Conservation (phyloP, 2,888 invertebrate genomes). For the Seira musarum region DNA sequence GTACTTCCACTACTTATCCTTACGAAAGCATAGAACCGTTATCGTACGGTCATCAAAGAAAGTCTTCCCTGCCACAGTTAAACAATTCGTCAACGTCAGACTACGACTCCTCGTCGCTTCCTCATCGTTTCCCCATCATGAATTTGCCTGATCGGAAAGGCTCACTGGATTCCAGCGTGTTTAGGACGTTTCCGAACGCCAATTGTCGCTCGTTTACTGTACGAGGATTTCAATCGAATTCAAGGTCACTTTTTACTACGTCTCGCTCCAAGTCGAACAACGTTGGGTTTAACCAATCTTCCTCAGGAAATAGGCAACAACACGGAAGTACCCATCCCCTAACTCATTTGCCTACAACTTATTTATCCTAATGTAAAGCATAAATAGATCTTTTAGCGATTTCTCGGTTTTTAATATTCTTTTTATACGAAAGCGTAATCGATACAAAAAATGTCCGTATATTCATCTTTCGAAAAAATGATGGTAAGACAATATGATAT, state of each 20-base stretch:
- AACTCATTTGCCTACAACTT: conserved; percentile 80
- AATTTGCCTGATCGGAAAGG: conserved; percentile 66
- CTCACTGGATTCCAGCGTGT: conserved; percentile 66
- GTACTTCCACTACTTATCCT: conserved; percentile 56
- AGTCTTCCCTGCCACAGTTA: conserved; percentile 68
- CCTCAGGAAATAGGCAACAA: conserved; percentile 75
- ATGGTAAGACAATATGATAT: neutral
- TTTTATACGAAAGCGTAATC: conserved; percentile 31
- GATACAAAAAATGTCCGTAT: neutral
- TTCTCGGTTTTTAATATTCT: conserved; percentile 26
- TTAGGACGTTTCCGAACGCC: conserved; percentile 65
- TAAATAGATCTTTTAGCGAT: neutral
- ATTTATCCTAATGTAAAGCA: conserved; percentile 47
- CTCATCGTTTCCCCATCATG: conserved; percentile 58
- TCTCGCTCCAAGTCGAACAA: conserved; percentile 57
- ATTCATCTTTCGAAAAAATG: conserved; percentile 1
- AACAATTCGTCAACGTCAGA: conserved; percentile 53
- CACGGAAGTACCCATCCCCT: conserved; percentile 95
- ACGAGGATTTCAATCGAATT: conserved; percentile 66
- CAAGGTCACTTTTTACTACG: conserved; percentile 61
- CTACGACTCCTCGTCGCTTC: conserved; percentile 56
- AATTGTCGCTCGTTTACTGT: conserved; percentile 65
- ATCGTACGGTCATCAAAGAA: conserved; percentile 64
- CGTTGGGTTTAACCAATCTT: conserved; percentile 48
- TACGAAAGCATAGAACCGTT: conserved; percentile 56